Base-by-base conservation (phyloP, 2,888 invertebrate species). In the Atethmia centrago region DNA sequence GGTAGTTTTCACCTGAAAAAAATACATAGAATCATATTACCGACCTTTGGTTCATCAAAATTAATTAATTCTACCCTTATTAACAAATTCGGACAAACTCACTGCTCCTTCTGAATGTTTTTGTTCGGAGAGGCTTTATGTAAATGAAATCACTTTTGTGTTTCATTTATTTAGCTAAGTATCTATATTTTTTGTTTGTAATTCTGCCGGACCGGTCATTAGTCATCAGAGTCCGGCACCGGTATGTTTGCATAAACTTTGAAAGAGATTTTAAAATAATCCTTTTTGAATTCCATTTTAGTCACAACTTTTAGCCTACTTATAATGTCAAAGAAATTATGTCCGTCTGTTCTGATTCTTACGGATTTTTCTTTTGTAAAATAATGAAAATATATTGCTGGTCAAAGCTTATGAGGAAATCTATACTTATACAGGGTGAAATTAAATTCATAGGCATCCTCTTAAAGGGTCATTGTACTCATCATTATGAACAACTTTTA, bases 111-210 rank as follows among this genome's bases (percentile, higher is more conserved):
- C 64, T 61, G 71, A 80, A 84, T 77, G 59, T 77, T 75, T 80
- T 73, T 75, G 65, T 51, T 65, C 31, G 19, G 61, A 70, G 66
- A 65, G 59, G 28, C 58, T 71, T 80, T 66, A 69, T 77, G 59
- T 77, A 82, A 85, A 85, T 85, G 77, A 83, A 84, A 84, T 82
- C 79, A 70, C 71, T 80, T 82, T 82, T 58, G 63, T 74, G 40
- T 78, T 80, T 67, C 64, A 58, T 79, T 77, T 74, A 42, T 74
- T 71, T 64, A 14, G 63, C 42, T 71, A 64, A 21, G 16, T 45
- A n/a, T 14, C 9, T 73, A 40, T 12, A 0, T 28, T 49, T 45
- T 77, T 53, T 80, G 21, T 16, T 71, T 51, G 67, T 68, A 67
- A 64, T 71, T 67, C n/a, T 59, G 45, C 59, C 42, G 42, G 58